Base-by-base conservation (phyloP, 2,113 vertebrate species). In the Mandrillus leucophaeus region DNA sequence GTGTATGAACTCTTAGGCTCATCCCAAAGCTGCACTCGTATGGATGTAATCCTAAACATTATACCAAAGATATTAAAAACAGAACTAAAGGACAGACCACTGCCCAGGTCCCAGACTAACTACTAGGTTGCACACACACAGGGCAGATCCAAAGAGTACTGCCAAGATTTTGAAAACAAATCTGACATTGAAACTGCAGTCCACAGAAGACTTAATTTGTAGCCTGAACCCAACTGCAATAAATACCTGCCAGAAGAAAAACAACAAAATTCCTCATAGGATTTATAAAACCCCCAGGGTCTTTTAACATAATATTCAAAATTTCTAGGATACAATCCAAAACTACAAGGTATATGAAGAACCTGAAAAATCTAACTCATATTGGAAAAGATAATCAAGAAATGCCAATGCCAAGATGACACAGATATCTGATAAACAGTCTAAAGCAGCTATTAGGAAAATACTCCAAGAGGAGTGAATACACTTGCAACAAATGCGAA, bases 301-400 rank as follows among this genome's bases (percentile, higher is more conserved):
- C 73, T 92, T 84, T 80, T 48, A 94, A 72, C 32, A 66, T 40
- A 73, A 79, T 66, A 88, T 40, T 96, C 45, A 79, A 92, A 97
- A 86, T 80, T 3, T 68, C 48, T 50, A 70, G 18, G 50, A 95
- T 50, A 97, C 2, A 68, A 90, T 32, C 80, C 50, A 66, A 95
- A 90, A 87, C 57, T 80, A 66, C 20, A 85, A 72, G 18, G 8
- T 57, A 73, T 59, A 76, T 43, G 43, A 90, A 93, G 40, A 95
- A 93, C 9, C 55, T 76, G 75, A 93, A 84, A 96, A 96, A 94
- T 91, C 38, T 70, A 88, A 80, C 57, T 90, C 75, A 90, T 38
- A 93, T 18, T 32, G 82, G 40, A 81, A 82, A 82, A 92, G 45
- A 87, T 75, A 66, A 78, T 48, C 57, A 70, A 75, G 10, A 90